Evolutionary conservation across 64 coral and sea anemone genomes (phyloP), one percentile per base, ranked within the genome.

Genomic region (Anthopleura sola): DNA sequence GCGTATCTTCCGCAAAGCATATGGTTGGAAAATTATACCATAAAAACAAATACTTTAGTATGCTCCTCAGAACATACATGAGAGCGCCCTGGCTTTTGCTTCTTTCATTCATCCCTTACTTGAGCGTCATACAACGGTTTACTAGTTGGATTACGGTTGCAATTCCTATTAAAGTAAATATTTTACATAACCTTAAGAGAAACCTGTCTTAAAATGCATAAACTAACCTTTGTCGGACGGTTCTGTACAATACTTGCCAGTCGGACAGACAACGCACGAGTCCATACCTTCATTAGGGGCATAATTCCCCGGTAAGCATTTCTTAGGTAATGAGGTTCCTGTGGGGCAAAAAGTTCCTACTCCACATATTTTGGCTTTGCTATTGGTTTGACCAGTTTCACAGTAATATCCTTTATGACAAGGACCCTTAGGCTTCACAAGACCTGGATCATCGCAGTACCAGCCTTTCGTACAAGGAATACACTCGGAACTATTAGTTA

Each of bases 321-420:
- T 6, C 36, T 81, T 84, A 56, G 93, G 90, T 47, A 57, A 47
- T 28, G 89, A 47, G 40, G 92, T 84, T 87, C 93, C 97, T 12
- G 34, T 53, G 6, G 97, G 93, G 38, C 97, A 99, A 58, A 92
- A 85, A 55, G 51, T 85, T 31, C 97, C 97, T 64, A 82, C 80
- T 8, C 87, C 87, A 55, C 97, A 99, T 11, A 40, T 76, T 17
- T 85, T 77, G 0, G 89, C 85, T 38, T 81, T 91, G 75, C 93
- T 95, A 6, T 78, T 94, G 48, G 87, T 92, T 82, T 94, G 93
- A 36, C 97, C 90, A 37, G 57, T 31, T 21, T 90, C 90, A 60
- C 97, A 99, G 50, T 88, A 99, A 56, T 81, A 99, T 1, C 97
- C 90, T 74, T 79, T 47, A 47, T 90, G 81, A 46, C 97, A 99